Conservation (phyloP, 2,888 invertebrate species). For the Tenthredo scrophulariae region DNA sequence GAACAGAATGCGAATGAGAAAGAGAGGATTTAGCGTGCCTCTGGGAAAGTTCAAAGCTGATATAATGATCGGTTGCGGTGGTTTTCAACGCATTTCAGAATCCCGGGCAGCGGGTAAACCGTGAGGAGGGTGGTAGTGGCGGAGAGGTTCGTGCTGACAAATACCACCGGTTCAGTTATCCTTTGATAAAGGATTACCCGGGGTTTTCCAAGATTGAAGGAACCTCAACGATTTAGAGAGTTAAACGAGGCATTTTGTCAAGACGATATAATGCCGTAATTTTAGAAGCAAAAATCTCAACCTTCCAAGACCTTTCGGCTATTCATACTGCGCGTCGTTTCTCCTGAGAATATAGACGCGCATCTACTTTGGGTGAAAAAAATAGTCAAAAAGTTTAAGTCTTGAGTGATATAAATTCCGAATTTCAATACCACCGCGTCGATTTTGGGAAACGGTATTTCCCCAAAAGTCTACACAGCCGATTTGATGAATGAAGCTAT, state of each 20-base stretch:
- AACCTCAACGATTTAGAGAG: conserved; percentile 43
- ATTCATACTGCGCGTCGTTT: not conserved
- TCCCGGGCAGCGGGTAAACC: not conserved
- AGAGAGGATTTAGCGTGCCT: not conserved
- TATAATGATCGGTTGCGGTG: conserved; percentile 37
- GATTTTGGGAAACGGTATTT: too few species aligned
- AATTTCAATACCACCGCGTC: too few species aligned
- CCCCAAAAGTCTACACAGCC: too few species aligned
- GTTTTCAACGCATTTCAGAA: conserved; percentile 22
- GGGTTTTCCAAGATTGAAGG: conserved; percentile 25
- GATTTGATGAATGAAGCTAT: too few species aligned
- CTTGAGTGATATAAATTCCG: too few species aligned
- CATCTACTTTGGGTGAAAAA: not conserved
- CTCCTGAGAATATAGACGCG: not conserved
- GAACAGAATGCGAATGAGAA: not conserved
- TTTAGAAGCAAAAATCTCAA: not conserved
- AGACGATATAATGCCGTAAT: conserved; percentile 27
- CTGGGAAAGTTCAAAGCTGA: conserved; percentile 34
- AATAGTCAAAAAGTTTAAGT: not conserved
- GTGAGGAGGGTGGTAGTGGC: not conserved
- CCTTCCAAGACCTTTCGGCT: not conserved
- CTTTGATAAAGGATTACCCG: conserved; percentile 49
- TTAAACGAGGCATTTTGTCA: conserved; percentile 44
- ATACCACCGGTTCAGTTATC: conserved; percentile 43
- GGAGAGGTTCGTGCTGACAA: conserved; percentile 9